Base-by-base conservation (phyloP, 2,113 vertebrate genomes). In the Nycticorax nycticorax region DNA sequence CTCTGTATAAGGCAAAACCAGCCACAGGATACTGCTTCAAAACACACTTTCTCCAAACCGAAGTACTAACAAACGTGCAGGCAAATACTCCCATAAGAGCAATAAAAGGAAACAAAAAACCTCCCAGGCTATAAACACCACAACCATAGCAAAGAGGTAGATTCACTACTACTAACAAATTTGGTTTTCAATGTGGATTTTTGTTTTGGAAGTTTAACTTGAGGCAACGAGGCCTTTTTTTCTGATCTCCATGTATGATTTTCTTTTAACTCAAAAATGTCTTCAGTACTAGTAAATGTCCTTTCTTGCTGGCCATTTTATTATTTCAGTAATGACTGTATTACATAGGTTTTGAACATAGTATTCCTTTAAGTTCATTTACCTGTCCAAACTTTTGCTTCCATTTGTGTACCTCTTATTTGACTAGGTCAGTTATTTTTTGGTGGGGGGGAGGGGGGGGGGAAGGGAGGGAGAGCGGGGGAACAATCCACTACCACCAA, bases 151-250 rank as follows among this genome's bases (percentile, higher is more conserved):
- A 68, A 43, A 75, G 22, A 82, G 8, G 45, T 1, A 60, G 14
- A 50, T 11, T 4, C 8, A 22, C 24, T n/a, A 3, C 5, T 27
- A 14, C 15, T 22, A 72, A 57, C 8, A 62, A 53, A 77, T n/a
- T 6, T 12, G 5, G 0, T 1, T 59, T 72, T 71, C 16, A 1
- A 32, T 7, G 3, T 3, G 21, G 18, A 73, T 35, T 73, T 87
- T 22, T 8, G 9, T 28, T 89, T 74, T 81, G 16, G 14, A 78
- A 53, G 24, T 73, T 69, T 53, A 57, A 64, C 5, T 53, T 48
- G 10, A 78, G n/a, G 22, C 20, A 71, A 57, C 21, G 14, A 81
- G 48, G 9, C 21, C 3, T 43, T 56, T 7, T 56, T 86, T 91
- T 84, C 26, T 53, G 6, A n/a, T 22, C 8, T n/a, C 28, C 2